Conservation (phyloP, 2,113 vertebrate genomes). For the Chamaetylas fuelleborni region DNA sequence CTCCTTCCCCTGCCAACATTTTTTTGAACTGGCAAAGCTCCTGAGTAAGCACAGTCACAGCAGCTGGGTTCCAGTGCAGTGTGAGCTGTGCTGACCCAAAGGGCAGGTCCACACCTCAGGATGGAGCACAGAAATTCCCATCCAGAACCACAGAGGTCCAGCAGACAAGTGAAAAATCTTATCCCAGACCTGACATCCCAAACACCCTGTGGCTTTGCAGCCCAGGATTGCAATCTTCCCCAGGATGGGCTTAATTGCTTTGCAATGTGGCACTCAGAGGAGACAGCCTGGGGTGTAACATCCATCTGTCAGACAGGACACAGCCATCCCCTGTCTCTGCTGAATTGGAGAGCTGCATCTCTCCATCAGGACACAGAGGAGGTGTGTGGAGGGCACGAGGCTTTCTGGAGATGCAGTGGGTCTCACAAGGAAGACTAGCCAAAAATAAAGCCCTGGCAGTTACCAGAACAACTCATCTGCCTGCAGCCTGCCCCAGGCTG, state of each 20-base stretch:
- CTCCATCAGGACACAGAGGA: neutral
- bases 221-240: neutral
- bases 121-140: neutral
- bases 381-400: accelerated
- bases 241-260: neutral
- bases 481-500: neutral
- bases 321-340: neutral
- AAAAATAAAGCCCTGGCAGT: neutral
- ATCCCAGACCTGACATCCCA: neutral
- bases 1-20: neutral
- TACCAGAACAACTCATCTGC: neutral
- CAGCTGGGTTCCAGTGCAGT: neutral
- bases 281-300: neutral
- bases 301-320: neutral
- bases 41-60: neutral
- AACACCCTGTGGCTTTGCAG: neutral
- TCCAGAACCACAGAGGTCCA: accelerated
- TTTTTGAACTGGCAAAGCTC: neutral
- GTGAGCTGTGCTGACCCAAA: accelerated
- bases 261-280: neutral
- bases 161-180: neutral
- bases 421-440: neutral
- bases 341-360: neutral
- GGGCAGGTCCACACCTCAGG: neutral
- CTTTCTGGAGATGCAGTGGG: neutral